Evolutionary conservation across 1,140 invertebrate species (phyloP), one percentile per base, ranked within the genome.

Genomic region (Eueides isabella): DNA sequence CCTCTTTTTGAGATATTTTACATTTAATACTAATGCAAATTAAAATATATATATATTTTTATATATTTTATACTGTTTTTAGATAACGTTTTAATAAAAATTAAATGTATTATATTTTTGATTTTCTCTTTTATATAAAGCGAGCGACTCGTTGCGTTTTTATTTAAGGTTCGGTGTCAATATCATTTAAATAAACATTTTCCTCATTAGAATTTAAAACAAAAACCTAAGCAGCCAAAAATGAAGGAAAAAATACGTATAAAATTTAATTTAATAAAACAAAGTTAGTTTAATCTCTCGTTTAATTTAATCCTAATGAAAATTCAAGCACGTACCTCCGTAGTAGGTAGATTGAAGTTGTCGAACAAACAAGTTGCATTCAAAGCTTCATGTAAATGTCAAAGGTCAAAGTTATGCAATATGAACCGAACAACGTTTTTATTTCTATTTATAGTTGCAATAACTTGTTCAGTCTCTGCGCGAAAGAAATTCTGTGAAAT

Each of bases 371-470:
- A 55, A 55, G 48, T 26, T 55, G 48, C 23, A 55, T 55, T 55
- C 48, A 55, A 55, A 55, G 48, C 48, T 55, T 26, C 23, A 55
- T 35, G 31, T 33, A 33, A 64, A 64, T 64, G 62, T 64, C 62
- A 64, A 64, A 31, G 62, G 31, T 64, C 61, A 64, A 31, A 64
- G 48, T 55, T 55, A 55, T 55, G 48, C 48, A 55, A 55, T 55
- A 55, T 55, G 48, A 55, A 55, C 48, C 48, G 19, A 26, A 55
- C 48, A 55, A 26, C 48, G 48, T 55, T 55, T 55, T 55, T 55
- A 55, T 55, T 55, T 26, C 48, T 55, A 55, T 55, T 55, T 55
- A 55, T 55, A 55, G 48, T 26, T 55, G 48, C 48, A 26, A 55
- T 55, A 55, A 55, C 48, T 55, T 55, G 48, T 55, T 55, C 48